A percentile compares a stretch with the other conserved stretches of the same genome.
phyloP scores from a whole-genome alignment of 2,888 invertebrate species.

The Hydrotaea cyrtoneurina region DNA sequence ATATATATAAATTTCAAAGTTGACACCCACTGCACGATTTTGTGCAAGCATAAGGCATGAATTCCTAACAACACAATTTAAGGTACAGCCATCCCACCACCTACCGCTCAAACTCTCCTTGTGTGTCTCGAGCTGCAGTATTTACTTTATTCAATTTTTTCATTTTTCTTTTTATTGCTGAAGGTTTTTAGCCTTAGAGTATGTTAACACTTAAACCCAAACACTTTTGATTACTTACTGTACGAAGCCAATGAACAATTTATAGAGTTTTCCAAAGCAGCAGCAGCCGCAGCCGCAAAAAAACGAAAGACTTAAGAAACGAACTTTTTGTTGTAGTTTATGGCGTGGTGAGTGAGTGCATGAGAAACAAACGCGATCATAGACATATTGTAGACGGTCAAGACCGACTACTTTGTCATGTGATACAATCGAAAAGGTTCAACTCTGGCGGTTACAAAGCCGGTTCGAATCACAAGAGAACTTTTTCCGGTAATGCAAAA shows the following conservation, averaged over 20 bases:
- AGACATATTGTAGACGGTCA: background rate
- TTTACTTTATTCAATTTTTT: constrained; percentile 46
- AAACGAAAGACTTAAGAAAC: constrained; percentile 35
- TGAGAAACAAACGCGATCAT: background rate
- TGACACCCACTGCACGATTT: constrained; percentile 65
- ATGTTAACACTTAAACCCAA: constrained; percentile 45
- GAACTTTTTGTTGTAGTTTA: background rate
- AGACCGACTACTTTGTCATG: background rate
- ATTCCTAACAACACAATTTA: constrained; percentile 50
- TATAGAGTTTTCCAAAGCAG: constrained; percentile 4
- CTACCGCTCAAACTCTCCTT: background rate
- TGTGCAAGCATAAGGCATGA: constrained; percentile 32
- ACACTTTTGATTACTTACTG: constrained; percentile 23
- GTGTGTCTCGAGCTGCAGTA: constrained; percentile 3
- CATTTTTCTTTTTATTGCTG: constrained; percentile 23
- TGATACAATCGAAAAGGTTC: background rate
- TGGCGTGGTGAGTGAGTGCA: background rate
- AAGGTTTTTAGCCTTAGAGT: constrained; percentile 57
- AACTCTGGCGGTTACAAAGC: no score
- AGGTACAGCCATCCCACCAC: background rate
- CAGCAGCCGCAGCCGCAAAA: no score
- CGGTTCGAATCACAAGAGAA: no score
- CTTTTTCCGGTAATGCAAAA: no score
- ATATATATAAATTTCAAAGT: constrained; percentile 31
- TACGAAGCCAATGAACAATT: constrained; percentile 13